Conservation (phyloP, 2,888 invertebrate species). For the Lacanobia wlatinum region DNA sequence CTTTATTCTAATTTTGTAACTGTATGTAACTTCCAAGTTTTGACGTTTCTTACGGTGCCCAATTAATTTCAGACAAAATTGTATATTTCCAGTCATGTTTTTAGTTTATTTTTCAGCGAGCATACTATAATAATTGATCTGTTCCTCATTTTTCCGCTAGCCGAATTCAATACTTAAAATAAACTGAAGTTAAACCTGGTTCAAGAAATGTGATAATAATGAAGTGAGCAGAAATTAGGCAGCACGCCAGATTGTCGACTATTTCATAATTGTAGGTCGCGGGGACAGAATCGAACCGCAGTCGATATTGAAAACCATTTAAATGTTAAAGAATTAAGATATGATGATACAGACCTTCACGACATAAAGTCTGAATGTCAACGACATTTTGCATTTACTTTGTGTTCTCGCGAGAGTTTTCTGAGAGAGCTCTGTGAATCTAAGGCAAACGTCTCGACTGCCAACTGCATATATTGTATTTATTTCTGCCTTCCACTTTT, state of each 20-base stretch:
- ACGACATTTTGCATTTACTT: not conserved
- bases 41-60: too few species aligned
- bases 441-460: not conserved
- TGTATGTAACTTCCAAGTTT: not conserved
- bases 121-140: not conserved
- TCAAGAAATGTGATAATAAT: constrained; percentile 10
- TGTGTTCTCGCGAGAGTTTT: not conserved
- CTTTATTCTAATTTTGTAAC: not conserved
- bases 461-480: constrained; percentile 3
- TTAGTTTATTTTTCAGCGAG: not conserved
- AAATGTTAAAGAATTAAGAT: not conserved
- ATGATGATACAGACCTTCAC: not conserved
- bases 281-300: not conserved
- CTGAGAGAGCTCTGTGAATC: not conserved
- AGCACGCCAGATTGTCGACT: constrained; percentile 16
- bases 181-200: not conserved
- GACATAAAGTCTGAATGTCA: not conserved
- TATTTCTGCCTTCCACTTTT: constrained; percentile 1
- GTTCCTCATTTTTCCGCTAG: not conserved
- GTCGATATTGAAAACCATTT: not conserved
- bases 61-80: not conserved
- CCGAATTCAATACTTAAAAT: not conserved
- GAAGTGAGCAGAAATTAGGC: constrained; percentile 20
- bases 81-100: not conserved
- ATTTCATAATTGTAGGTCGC: constrained; percentile 3